These are phyloP conservation scores for Drosophila bipectinata DNA, from an alignment of 1,140 invertebrate species.

Conservation along the genomic window DNA sequence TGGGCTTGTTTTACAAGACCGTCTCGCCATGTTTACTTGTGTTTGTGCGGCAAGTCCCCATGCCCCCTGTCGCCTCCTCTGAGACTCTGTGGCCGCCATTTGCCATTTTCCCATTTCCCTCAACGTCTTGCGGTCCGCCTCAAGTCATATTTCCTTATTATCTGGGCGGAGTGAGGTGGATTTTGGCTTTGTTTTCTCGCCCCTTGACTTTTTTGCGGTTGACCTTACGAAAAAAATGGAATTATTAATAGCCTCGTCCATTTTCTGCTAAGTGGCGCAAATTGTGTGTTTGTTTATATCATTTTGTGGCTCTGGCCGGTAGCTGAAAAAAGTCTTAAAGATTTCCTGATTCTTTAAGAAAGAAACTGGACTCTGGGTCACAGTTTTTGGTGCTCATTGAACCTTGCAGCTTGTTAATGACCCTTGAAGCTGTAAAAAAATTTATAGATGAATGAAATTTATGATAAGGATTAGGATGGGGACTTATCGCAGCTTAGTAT, in stretches of 20 bases:
- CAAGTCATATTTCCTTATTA: slow-evolving; percentile 82
- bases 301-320: slow-evolving; percentile 47
- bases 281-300: slow-evolving; percentile 82
- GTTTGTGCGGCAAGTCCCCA: slow-evolving; percentile 19
- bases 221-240: slow-evolving; percentile 63
- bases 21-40: slow-evolving; percentile 72
- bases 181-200: slow-evolving; percentile 24
- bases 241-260: slow-evolving; percentile 80
- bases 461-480: not conserved
- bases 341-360: slow-evolving; percentile 32
- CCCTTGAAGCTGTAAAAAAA: slow-evolving; percentile 54
- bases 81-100: slow-evolving; percentile 31
- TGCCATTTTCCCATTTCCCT: slow-evolving; percentile 43
- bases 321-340: slow-evolving; percentile 48
- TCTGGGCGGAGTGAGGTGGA: slow-evolving; percentile 32
- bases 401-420: slow-evolving; percentile 72
- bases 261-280: slow-evolving; percentile 81
- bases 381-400: slow-evolving; percentile 69
- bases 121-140: slow-evolving; percentile 42
- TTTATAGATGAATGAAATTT: slow-evolving; percentile 21
- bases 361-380: slow-evolving; percentile 23
- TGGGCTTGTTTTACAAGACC: slow-evolving; percentile 72
- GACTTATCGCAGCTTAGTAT: slow-evolving; percentile 4
- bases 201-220: slow-evolving; percentile 65
- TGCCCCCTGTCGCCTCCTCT: slow-evolving; percentile 7